These are phyloP conservation scores for Isotomurus palustris DNA, from an alignment of 2,888 invertebrate genomes.

Conservation along the genomic window DNA sequence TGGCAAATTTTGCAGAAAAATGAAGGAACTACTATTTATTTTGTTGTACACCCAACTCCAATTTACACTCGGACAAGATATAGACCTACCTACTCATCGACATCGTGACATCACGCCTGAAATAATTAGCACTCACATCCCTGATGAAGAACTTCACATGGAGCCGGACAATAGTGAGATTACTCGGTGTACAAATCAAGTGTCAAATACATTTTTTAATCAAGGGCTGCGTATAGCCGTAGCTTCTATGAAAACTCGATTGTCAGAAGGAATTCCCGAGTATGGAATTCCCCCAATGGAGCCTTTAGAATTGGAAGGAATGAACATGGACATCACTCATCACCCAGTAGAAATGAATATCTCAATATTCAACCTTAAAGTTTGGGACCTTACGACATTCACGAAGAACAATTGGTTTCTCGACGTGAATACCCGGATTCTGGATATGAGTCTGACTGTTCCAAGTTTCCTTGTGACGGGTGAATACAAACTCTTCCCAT, in stretches of 20 bases:
- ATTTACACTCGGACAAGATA: slow-evolving; percentile 1
- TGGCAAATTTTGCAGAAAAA: slow-evolving; percentile 1
- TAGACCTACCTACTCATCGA: no score
- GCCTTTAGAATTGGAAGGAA: slow-evolving; percentile 20
- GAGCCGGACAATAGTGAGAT: slow-evolving; percentile 26
- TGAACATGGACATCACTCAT: slow-evolving; percentile 19
- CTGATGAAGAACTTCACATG: slow-evolving; percentile 9
- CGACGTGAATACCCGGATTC: slow-evolving; percentile 31
- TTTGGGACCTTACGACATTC: slow-evolving; percentile 24
- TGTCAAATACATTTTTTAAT: slow-evolving; percentile 23
- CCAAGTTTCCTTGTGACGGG: slow-evolving; percentile 29
- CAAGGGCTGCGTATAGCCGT: slow-evolving; percentile 26
- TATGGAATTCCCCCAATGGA: slow-evolving; percentile 33
- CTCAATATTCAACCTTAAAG: slow-evolving; percentile 21
- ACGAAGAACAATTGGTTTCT: slow-evolving; percentile 31
- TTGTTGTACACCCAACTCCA: not conserved
- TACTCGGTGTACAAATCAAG: slow-evolving; percentile 24
- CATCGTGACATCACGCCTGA: no score
- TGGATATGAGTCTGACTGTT: slow-evolving; percentile 26
- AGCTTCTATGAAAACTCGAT: slow-evolving; percentile 25
- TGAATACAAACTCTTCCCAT: slow-evolving; percentile 21
- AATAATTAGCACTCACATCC: not conserved
- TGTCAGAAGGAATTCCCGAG: slow-evolving; percentile 29
- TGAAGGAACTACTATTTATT: slow-evolving; percentile 4
- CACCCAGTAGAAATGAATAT: slow-evolving; percentile 20